Evolutionary conservation across 2,797 vertebrate genomes (phyloP), one percentile per base, ranked within the genome.

Genomic region (Phrynocephalus vlangalii): DNA sequence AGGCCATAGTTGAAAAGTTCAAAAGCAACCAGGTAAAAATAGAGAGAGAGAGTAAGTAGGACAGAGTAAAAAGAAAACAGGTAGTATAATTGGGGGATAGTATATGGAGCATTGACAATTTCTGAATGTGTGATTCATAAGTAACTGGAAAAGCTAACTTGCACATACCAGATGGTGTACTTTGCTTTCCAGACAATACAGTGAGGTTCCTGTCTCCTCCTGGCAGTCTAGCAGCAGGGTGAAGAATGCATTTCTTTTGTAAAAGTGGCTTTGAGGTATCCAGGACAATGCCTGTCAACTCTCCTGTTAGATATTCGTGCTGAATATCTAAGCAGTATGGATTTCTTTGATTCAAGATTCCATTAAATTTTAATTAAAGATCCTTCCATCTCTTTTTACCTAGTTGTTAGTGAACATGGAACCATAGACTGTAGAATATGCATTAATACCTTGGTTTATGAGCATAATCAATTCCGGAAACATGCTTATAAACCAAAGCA

Each of bases 141-240:
- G 38, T 72, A 79, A 60, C 30, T 83, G 71, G 79, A 91, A 72
- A 70, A 0, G 83, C 5, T 78, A 1, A 60, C 24, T 3, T 81
- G 68, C 72, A 80, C 90, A 81, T 92, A 87, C 90, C 92, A 92
- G 68, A 67, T 90, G 86, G 92, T 88, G 68, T 75, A 86, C 38
- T n/a, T 0, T 50, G 80, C 78, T 56, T 2, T 83, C 79, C 77
- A 88, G 82, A 90, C 89, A 84, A 38, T 89, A 85, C 86, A 73
- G 15, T 87, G 88, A 88, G 86, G 78, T 80, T 72, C 7, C 70
- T 86, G 83, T 86, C 83, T 79, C 28, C 76, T 88, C 68, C 56
- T 48, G 68, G 76, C 48, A 88, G 13, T 20, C 20, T 28, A 73
- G 52, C 11, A 89, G 84, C 72, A 90, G 3, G 11, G 60, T 60